Percentiles rank a stretch among this genome's conserved stretches.
Evolutionary conservation across 2,797 vertebrate species (phyloP).

Genomic region (Sciurus vulgaris): DNA sequence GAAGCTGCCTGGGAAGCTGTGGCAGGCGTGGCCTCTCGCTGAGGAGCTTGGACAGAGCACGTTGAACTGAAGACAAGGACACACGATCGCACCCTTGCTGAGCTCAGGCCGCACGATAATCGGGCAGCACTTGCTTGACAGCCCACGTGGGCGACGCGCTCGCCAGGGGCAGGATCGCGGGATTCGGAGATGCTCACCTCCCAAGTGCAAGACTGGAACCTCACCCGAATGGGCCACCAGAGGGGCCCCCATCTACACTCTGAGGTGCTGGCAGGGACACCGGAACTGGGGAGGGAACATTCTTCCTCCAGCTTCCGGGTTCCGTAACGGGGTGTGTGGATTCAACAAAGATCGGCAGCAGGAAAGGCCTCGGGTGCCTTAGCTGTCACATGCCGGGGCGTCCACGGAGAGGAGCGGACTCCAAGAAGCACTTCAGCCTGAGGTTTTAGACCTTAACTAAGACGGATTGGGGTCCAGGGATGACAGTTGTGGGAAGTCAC

Average conservation of each 20-base stretch:
- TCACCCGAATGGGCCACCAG: not conserved
- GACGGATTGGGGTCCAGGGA: not conserved
- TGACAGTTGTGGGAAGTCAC: not conserved
- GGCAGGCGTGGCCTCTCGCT: not conserved
- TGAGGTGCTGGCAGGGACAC: not conserved
- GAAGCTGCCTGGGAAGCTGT: not conserved
- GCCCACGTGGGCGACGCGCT: fast-evolving
- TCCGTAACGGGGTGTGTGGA: not conserved
- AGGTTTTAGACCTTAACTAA: not conserved
- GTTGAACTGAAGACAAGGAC: not conserved
- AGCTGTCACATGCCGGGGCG: not conserved
- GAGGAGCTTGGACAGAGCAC: not conserved
- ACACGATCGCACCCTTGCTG: not conserved
- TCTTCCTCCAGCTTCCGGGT: not conserved
- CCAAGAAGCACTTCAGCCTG: not conserved
- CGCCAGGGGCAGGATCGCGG: not conserved
- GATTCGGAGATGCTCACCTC: not conserved
- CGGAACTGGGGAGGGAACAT: too few species aligned
- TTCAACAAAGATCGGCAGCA: not conserved
- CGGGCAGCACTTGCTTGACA: not conserved
- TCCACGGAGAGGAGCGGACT: not conserved
- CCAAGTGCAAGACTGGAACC: fast-evolving
- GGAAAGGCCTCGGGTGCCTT: too few species aligned
- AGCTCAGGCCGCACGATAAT: not conserved
- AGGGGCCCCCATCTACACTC: not conserved